These are phyloP conservation scores for Plectropomus leopardus DNA, from an alignment of 2,113 vertebrate genomes.

Conservation along the genomic window DNA sequence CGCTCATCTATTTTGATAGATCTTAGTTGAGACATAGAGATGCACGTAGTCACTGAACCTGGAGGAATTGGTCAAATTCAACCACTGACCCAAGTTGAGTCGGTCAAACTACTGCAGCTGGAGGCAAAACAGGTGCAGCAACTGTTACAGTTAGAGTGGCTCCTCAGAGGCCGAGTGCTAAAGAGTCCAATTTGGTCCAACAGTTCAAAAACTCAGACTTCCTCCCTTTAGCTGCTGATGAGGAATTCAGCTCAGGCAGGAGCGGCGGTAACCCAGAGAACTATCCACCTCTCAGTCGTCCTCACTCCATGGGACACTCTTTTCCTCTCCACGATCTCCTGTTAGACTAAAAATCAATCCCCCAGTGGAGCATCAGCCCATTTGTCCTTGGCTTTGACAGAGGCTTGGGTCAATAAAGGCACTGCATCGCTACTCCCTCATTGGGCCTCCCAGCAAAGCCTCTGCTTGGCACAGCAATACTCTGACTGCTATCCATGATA, in stretches of 20 bases:
- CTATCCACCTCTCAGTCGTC: conserved; percentile 30
- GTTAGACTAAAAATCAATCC: conserved; percentile 80
- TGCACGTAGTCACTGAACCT: conserved; percentile 11
- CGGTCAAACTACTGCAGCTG: background rate
- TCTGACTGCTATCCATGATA: conserved; percentile 70
- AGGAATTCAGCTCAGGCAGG: conserved; percentile 44
- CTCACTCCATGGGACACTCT: conserved; percentile 56
- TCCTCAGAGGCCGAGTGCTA: background rate
- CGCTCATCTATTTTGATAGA: conserved; percentile 18
- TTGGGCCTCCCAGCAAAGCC: conserved; percentile 71
- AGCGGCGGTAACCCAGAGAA: conserved; percentile 19
- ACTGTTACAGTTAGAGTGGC: background rate
- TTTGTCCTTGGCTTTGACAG: conserved; percentile 83
- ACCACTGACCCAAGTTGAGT: conserved; percentile 16
- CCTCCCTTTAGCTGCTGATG: conserved; percentile 29
- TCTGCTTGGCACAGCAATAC: conserved; percentile 81
- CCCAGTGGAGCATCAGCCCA: conserved; percentile 68
- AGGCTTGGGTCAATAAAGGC: conserved; percentile 82
- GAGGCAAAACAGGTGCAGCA: conserved; percentile 21
- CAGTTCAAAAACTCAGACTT: conserved; percentile 3
- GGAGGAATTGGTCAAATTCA: conserved; percentile 8
- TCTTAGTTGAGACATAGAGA: conserved; percentile 1
- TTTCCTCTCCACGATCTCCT: conserved; percentile 67
- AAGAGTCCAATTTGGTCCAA: conserved; percentile 2
- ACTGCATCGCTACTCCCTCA: conserved; percentile 68